phyloP scores from a whole-genome alignment of 64 coral and sea anemone species.

The Dendronephthya gigantea region DNA sequence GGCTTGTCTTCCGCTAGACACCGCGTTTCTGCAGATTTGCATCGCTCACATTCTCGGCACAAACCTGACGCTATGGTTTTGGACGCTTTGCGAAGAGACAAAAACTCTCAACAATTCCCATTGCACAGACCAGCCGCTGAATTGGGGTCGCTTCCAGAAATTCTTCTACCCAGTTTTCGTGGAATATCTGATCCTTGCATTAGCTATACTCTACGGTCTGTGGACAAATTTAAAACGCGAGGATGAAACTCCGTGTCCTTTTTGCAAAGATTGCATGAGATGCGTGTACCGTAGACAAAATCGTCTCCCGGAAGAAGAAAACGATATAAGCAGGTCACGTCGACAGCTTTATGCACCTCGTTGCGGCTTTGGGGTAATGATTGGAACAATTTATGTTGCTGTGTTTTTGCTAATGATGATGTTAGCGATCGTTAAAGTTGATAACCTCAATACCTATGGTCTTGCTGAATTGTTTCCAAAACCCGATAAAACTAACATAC shows the following conservation, averaged over 20 bases:
- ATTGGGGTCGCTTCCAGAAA: neutral
- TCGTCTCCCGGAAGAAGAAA: neutral
- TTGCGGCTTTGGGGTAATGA: neutral
- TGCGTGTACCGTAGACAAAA: neutral
- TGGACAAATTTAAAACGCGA: neutral
- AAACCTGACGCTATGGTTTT: neutral
- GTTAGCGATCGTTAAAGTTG: neutral
- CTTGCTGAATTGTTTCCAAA: too few relatives aligned
- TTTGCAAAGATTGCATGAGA: neutral
- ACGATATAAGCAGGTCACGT: neutral
- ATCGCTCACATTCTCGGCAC: neutral
- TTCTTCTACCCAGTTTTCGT: neutral
- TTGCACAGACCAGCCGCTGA: neutral
- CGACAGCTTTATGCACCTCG: neutral
- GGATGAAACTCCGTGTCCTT: neutral
- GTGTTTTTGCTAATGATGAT: neutral
- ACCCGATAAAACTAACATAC: too few relatives aligned
- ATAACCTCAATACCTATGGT: too few relatives aligned
- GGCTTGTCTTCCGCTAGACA: neutral
- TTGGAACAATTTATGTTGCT: neutral
- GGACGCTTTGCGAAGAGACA: neutral
- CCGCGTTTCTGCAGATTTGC: neutral
- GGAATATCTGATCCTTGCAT: neutral
- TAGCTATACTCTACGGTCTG: neutral
- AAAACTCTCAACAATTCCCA: neutral